Evolutionary conservation across 2,113 vertebrate genomes (phyloP).

Genomic region (Edolisoma coerulescens): DNA sequence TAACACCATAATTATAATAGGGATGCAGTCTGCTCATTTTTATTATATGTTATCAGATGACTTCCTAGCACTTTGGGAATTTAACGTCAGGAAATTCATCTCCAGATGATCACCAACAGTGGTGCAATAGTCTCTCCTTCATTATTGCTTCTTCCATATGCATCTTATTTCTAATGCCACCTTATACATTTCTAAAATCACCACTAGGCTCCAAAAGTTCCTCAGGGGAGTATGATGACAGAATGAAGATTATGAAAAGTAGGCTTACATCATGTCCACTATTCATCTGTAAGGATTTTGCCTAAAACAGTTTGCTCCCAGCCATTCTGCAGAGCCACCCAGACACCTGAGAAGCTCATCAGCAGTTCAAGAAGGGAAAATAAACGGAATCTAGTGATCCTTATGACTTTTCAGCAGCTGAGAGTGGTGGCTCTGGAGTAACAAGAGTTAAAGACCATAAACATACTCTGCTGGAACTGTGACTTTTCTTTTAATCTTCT

Average conservation of each 20-base stretch:
- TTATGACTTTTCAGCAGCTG: not conserved
- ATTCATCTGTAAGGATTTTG: not conserved
- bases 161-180: not conserved
- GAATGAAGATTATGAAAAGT: not conserved
- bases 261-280: not conserved
- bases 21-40: not conserved
- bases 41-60: not conserved
- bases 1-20: not conserved
- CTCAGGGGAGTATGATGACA: not conserved
- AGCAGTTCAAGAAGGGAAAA: not conserved
- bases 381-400: not conserved
- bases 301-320: not conserved
- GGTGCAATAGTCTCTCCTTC: not conserved
- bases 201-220: not conserved
- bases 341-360: not conserved
- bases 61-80: not conserved
- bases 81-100: not conserved
- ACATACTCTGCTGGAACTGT: not conserved
- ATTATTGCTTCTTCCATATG: not conserved
- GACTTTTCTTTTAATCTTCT: not conserved
- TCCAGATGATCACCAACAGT: rapidly evolving
- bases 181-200: not conserved
- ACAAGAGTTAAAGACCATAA: not conserved
- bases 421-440: not conserved
- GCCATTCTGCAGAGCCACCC: not conserved